Evolutionary conservation across 2,113 vertebrate species (phyloP).

Genomic region (Orycteropus afer): DNA sequence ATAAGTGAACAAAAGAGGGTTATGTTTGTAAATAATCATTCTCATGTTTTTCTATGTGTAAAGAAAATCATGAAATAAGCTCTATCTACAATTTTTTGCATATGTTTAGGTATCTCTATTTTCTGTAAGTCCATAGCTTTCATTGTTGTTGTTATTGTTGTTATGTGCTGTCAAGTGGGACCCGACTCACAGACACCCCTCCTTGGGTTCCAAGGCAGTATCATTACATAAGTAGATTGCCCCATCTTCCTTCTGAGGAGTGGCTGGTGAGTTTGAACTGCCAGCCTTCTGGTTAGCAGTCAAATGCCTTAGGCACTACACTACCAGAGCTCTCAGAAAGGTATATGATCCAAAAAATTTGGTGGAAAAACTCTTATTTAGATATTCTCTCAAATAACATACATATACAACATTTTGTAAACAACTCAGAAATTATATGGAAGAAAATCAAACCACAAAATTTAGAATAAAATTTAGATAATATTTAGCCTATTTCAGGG

Average conservation of each 20-base stretch:
- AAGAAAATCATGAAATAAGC: not conserved
- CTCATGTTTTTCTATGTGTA: not conserved
- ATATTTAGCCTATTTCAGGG: not conserved
- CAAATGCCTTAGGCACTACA: no score
- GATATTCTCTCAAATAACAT: not conserved
- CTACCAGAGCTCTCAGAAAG: no score
- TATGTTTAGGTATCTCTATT: not conserved
- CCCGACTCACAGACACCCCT: no score
- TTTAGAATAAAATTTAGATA: not conserved
- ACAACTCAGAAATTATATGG: not conserved
- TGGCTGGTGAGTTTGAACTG: no score
- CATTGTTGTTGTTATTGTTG: no score
- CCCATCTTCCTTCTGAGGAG: no score
- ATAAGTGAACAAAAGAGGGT: not conserved
- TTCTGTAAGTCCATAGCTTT: not conserved
- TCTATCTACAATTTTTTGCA: not conserved
- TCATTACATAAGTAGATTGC: no score
- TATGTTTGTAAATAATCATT: not conserved
- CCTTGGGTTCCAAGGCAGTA: no score
- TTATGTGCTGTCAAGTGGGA: no score
- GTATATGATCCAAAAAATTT: not conserved
- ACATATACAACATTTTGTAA: not conserved
- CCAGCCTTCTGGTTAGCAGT: no score
- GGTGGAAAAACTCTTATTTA: not conserved
- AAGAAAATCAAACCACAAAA: constrained; percentile 30